Percentiles rank a stretch among this genome's conserved stretches.
These are phyloP conservation scores for Momotus momota DNA, from an alignment of 2,797 vertebrate species.

Conservation along the genomic window DNA sequence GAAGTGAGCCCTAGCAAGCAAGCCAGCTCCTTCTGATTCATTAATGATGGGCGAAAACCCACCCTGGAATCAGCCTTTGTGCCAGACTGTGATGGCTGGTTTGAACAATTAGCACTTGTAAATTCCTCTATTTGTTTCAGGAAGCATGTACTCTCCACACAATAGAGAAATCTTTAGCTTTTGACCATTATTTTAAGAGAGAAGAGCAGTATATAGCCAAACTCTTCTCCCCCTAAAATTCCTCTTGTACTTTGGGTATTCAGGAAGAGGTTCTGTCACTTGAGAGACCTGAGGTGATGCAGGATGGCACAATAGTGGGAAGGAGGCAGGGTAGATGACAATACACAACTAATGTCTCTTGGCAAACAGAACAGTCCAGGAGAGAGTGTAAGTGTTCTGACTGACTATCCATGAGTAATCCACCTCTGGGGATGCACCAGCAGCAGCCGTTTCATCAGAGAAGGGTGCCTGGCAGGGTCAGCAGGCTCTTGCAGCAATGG, in stretches of 20 bases:
- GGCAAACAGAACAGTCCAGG: background rate
- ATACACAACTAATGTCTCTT: background rate
- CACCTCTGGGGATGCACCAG: background rate
- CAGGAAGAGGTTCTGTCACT: background rate
- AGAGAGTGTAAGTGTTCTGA: background rate
- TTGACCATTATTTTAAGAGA: background rate
- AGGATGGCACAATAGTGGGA: background rate
- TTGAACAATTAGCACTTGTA: background rate
- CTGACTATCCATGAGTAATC: background rate
- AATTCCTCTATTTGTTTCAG: background rate
- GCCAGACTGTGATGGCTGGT: background rate
- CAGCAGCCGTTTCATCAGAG: background rate
- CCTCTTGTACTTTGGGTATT: background rate
- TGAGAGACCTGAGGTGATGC: background rate
- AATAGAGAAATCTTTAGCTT: background rate
- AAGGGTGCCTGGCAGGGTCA: background rate
- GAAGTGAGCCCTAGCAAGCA: conserved; percentile 35
- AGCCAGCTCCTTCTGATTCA: conserved; percentile 22
- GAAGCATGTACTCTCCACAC: background rate
- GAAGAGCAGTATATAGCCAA: background rate
- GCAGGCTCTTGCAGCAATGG: background rate
- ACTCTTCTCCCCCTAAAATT: background rate
- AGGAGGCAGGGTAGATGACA: background rate
- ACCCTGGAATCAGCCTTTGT: background rate
- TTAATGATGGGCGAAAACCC: background rate